Percentiles rank a stretch among this genome's conserved stretches.
Evolutionary conservation across 2,888 invertebrate species (phyloP).

Genomic region (Antheraea assamensis): DNA sequence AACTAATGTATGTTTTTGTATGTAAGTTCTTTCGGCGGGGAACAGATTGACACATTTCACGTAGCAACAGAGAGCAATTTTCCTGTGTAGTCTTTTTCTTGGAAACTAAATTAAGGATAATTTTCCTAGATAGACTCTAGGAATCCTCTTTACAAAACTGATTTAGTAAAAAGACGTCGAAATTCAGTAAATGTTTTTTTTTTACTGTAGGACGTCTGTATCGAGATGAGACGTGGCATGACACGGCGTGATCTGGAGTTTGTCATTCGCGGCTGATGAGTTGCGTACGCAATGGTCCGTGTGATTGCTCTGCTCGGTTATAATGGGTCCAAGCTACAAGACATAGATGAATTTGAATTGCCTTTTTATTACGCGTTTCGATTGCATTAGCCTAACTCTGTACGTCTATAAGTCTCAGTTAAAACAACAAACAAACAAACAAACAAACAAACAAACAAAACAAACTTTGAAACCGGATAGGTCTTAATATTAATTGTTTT

Average conservation of each 20-base stretch:
- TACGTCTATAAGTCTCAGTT: background rate
- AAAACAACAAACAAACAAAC: too few relatives aligned
- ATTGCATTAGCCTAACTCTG: background rate
- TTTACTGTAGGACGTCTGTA: conserved; percentile 23
- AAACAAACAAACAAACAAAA: too few relatives aligned
- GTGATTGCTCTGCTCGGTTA: conserved; percentile 46
- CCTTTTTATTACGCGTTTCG: background rate
- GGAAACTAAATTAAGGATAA: background rate
- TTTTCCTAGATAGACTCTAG: background rate
- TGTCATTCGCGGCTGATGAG: conserved; percentile 53
- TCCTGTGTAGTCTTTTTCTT: background rate
- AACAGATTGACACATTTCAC: too few relatives aligned
- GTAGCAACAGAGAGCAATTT: background rate
- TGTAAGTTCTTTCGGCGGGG: too few relatives aligned
- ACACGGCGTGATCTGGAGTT: conserved; percentile 43
- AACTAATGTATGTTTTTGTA: too few relatives aligned
- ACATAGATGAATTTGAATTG: background rate
- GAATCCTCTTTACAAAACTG: background rate
- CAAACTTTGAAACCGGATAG: too few relatives aligned
- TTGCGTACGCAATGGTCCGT: conserved; percentile 52
- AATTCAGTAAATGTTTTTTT: conserved; percentile 2
- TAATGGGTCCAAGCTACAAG: conserved; percentile 24
- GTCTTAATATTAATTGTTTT: too few relatives aligned
- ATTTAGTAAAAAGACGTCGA: background rate
- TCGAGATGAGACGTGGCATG: conserved; percentile 31